Conservation (phyloP, 1,140 invertebrate genomes). For the Anagrus nilaparvatae region DNA sequence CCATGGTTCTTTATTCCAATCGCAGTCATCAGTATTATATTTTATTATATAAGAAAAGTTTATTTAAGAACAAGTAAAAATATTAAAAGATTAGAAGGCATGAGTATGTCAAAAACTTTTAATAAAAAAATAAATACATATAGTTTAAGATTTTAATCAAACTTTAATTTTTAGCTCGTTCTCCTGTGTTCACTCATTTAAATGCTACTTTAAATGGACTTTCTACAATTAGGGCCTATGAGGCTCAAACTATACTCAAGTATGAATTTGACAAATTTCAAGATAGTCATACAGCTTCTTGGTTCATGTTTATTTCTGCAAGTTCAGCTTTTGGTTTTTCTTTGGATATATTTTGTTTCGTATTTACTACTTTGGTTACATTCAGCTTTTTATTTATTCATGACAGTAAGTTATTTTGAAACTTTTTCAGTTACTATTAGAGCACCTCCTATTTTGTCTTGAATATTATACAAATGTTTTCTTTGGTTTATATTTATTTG, state of each 20-base stretch:
- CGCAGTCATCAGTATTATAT: slow-evolving; percentile 54
- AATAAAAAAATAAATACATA: background rate
- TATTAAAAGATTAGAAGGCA: slow-evolving; percentile 76
- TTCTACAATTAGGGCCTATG: slow-evolving; percentile 79
- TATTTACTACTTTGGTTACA: slow-evolving; percentile 51
- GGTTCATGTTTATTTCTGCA: slow-evolving; percentile 58
- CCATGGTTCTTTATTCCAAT: slow-evolving; percentile 63
- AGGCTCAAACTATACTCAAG: slow-evolving; percentile 66
- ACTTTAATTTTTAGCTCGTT: slow-evolving; percentile 47
- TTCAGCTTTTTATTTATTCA: slow-evolving; percentile 49
- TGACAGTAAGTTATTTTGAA: slow-evolving; percentile 25
- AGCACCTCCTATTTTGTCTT: too few species aligned
- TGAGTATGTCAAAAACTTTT: slow-evolving; percentile 44
- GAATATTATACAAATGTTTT: too few species aligned
- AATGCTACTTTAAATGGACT: slow-evolving; percentile 82
- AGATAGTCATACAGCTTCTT: slow-evolving; percentile 53
- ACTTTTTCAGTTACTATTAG: too few species aligned
- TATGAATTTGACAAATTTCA: slow-evolving; percentile 63
- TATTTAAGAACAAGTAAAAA: slow-evolving; percentile 76
- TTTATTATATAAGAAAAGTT: slow-evolving; percentile 62
- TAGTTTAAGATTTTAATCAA: slow-evolving; percentile 1
- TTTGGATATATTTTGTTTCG: slow-evolving; percentile 61
- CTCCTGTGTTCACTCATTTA: slow-evolving; percentile 80
- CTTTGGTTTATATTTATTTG: too few species aligned
- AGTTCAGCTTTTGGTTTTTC: slow-evolving; percentile 61